Evolutionary conservation across 2,797 vertebrate species (phyloP).

Genomic region (Urocyon cinereoargenteus): DNA sequence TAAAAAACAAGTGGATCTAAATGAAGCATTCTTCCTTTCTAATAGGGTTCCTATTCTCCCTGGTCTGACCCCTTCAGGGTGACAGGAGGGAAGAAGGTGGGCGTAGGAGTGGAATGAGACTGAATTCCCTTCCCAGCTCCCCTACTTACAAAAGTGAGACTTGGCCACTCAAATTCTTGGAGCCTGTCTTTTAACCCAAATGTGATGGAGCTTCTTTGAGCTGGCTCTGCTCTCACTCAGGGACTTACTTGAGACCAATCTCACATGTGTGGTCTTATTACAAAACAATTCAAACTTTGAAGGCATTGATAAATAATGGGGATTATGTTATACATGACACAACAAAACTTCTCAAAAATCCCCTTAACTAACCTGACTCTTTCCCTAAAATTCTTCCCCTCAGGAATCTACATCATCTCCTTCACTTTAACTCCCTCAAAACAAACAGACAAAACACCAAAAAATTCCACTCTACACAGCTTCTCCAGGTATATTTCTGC

Average conservation of each 20-base stretch:
- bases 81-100: background rate
- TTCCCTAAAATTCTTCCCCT: background rate
- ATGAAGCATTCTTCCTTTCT: background rate
- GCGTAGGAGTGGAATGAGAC: background rate
- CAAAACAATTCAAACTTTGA: background rate
- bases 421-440: background rate
- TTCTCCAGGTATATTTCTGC: background rate
- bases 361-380: background rate
- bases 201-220: background rate
- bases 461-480: background rate
- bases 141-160: background rate
- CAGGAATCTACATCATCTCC: background rate
- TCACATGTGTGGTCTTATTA: background rate
- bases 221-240: background rate
- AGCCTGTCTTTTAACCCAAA: background rate
- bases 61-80: background rate
- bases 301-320: background rate
- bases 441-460: background rate
- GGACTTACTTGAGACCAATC: background rate
- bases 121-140: background rate
- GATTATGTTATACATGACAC: background rate
- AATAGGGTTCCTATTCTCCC: background rate
- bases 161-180: background rate
- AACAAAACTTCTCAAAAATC: slow-evolving; percentile 3
- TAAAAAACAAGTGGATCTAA: background rate